Base-by-base conservation (phyloP, 2,888 invertebrate species). In the Tricholauxania praeusta region DNA sequence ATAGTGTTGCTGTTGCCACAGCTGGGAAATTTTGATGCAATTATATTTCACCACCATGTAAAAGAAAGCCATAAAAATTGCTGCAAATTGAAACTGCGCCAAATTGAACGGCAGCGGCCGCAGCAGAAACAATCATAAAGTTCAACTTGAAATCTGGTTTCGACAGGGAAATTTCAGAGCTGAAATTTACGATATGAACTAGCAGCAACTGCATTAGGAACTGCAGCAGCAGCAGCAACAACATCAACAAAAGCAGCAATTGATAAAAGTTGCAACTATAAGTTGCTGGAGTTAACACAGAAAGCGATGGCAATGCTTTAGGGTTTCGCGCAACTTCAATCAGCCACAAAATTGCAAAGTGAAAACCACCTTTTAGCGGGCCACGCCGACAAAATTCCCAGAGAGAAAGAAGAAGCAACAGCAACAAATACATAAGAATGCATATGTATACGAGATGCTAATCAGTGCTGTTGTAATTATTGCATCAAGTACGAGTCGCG, bases 341-440 rank as follows among this genome's bases (percentile, higher is more conserved):
- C 71, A 52, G n/a, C 55, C 28, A 47, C 28, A 47, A 63, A 71
- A 71, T 74, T 74, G 63, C 74, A 71, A 74, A 60, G 71, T 71
- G 63, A 14, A 53, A 71, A 74, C 71, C 74, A 74, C 71, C 68
- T 74, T 71, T 57, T 14, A 47, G 52, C 6, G n/a, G 48, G 14
- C 39, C 19, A 59, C 19, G n/a, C 53, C 55, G 39, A 51, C 66
- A 67, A 17, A 48, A 15, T 55, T 19, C 52, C 39, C 53, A 19
- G 22, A 22, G 32, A 52, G 15, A 69, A 3, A 68, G 10, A 39
- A 39, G 39, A 17, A 12, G n/a, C 51, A 57, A 22, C 71, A 53
- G 19, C 60, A 39, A 71, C 59, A 55, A 39, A 39, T 10, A 53
- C 48, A 12, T n/a, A 15, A 4, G 32, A 22, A 22, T 17, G 14